These are phyloP conservation scores for Brachionus paranguensis DNA, from an alignment of 1,140 invertebrate species.

Conservation along the genomic window DNA sequence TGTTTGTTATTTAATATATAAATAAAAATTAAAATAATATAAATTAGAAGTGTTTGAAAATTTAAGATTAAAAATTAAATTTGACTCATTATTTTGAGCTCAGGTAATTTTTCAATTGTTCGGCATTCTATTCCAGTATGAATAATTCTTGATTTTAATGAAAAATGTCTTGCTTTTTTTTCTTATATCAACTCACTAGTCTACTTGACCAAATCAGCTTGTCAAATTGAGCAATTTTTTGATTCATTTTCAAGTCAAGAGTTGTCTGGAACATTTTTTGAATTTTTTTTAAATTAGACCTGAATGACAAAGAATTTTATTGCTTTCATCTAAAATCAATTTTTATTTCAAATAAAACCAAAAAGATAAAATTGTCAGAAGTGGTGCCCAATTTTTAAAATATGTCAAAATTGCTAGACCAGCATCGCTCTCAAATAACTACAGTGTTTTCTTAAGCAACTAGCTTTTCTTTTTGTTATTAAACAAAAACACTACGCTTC, in stretches of 20 bases:
- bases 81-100: no score
- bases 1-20: no score
- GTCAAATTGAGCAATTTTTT: not conserved
- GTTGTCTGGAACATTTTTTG: not conserved
- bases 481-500: conserved; percentile 8
- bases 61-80: no score
- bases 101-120: no score
- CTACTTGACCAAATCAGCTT: not conserved
- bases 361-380: not conserved
- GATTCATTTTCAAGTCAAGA: not conserved
- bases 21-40: no score
- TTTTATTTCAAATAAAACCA: not conserved
- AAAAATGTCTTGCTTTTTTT: no score
- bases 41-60: no score
- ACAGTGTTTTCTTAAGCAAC: not conserved
- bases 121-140: no score
- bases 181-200: not conserved
- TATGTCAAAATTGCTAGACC: not conserved
- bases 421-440: not conserved
- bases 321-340: not conserved
- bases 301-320: not conserved
- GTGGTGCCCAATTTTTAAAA: not conserved
- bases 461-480: not conserved
- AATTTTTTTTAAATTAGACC: not conserved
- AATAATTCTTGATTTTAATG: no score